Base-by-base conservation (phyloP, 2,113 vertebrate species). In the Istiophorus platypterus region DNA sequence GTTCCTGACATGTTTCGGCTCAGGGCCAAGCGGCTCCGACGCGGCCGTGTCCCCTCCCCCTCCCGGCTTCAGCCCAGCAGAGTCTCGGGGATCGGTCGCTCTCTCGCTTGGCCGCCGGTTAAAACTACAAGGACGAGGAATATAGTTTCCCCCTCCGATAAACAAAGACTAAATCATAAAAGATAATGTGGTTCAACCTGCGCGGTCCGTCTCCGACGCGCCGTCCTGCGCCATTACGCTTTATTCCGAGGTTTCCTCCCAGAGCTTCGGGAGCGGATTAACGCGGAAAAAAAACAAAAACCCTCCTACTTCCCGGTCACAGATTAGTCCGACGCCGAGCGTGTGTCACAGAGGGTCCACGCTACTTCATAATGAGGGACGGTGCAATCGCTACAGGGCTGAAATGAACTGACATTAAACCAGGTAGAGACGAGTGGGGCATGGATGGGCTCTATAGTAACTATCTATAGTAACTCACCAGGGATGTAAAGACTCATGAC, bases 301-400 rank as follows among this genome's bases (percentile, higher is more conserved):
- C 84, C 86, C 92, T 89, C 92, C 90, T 83, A 76, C 93, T 90
- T 65, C 89, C 77, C 79, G 20, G 27, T 80, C 63, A 63, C 90
- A 72, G 82, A 92, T 91, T 80, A 92, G 20, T 75, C 9, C 58
- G 14, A 57, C 65, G 45, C 74, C 14, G 34, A 47, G 10, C 52
- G 41, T 7, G 49, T 31, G 0, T 42, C 26, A 6, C 5, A 62
- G 1, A 45, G 31, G 6, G 31, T 3, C 22, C n/a, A 2, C 14
- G 2, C 41, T 14, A 15, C 39, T 20, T 24, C 1, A 22, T 2
- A 7, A 58, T 0, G 20, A 9, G 10, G 0, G 24, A 27, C 3
- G 18, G 3, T 24, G 70, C 11, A 15, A 58, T 59, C 20, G 20
- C 13, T 65, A 10, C n/a, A 24, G 10, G 42, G 37, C 1, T 26